Evolutionary conservation across 2,113 vertebrate species (phyloP).

Genomic region (Elephas maximus): DNA sequence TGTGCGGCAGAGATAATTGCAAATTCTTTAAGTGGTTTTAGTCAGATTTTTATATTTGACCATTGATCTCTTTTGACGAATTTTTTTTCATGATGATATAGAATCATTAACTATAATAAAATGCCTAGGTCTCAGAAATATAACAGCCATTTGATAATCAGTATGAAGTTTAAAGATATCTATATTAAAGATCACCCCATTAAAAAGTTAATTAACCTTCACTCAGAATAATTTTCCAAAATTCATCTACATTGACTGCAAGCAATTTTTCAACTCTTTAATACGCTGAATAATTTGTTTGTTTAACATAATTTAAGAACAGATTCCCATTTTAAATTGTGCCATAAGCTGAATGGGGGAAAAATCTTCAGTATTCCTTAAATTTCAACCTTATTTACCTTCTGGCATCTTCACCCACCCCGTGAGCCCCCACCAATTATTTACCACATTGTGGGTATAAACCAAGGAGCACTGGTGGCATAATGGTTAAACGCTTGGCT

Average conservation of each 20-base stretch:
- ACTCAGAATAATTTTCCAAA: conserved; percentile 55
- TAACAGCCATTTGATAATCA: neutral
- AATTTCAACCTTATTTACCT: neutral
- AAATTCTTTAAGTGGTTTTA: conserved; percentile 54
- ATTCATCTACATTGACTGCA: conserved; percentile 4
- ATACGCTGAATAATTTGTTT: neutral
- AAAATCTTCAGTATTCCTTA: neutral
- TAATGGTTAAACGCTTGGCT: too few species aligned
- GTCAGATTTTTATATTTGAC: conserved; percentile 24
- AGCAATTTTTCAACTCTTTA: conserved; percentile 26
- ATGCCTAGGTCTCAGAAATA: neutral
- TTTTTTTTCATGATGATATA: neutral
- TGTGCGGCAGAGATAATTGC: neutral
- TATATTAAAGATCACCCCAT: neutral
- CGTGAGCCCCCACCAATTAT: neutral
- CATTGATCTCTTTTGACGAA: neutral
- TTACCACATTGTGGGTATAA: neutral
- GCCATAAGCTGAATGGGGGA: neutral
- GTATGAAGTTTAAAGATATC: conserved; percentile 33
- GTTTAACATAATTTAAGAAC: neutral
- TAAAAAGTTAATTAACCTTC: conserved; percentile 55
- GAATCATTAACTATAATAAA: conserved; percentile 29
- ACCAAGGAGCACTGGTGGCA: neutral
- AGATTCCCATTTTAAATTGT: neutral
- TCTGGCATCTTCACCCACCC: neutral